These are phyloP conservation scores for cattle (Bos taurus) DNA, from an alignment of 2,113 vertebrate genomes.

Conservation along the genomic window DNA sequence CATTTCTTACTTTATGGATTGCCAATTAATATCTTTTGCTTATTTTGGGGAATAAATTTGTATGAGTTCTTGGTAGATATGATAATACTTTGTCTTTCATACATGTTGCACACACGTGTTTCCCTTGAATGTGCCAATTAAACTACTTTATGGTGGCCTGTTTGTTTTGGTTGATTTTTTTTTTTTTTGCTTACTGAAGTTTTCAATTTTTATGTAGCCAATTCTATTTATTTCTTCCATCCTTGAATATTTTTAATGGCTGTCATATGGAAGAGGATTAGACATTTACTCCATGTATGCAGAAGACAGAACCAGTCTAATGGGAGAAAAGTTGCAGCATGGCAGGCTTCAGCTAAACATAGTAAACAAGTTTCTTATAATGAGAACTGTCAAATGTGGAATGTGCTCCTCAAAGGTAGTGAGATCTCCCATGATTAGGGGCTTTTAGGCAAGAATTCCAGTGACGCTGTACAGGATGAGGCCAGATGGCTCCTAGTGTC, in stretches of 20 bases:
- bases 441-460: neutral
- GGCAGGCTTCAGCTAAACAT: neutral
- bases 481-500: neutral
- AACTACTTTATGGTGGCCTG: neutral
- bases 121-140: neutral
- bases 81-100: neutral
- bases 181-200: neutral
- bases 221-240: neutral
- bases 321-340: neutral
- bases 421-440: neutral
- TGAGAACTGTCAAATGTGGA: neutral
- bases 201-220: neutral
- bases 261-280: neutral
- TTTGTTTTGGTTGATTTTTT: neutral
- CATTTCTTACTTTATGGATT: neutral
- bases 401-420: neutral
- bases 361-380: slow-evolving; percentile 1
- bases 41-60: neutral
- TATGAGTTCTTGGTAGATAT: neutral
- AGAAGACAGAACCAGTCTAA: neutral
- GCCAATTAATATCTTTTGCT: neutral
- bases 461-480: neutral
- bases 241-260: neutral
- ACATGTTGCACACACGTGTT: neutral
- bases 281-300: neutral